phyloP scores from a whole-genome alignment of 2,888 invertebrate species.

The Branchellion lobata region DNA sequence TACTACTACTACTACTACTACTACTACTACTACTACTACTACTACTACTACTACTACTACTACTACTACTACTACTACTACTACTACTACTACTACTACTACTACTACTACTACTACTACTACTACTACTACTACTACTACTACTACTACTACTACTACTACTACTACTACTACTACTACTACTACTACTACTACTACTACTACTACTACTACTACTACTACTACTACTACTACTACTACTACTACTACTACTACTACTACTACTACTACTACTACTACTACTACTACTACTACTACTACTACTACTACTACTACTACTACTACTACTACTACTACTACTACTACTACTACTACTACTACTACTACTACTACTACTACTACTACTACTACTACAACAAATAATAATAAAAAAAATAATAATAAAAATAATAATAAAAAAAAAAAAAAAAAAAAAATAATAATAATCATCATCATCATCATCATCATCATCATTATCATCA shows the following conservation, averaged over 20 bases:
- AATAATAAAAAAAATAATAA: no score
- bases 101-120: constrained; percentile 11
- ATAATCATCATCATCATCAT: constrained; percentile 38
- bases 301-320: constrained; percentile 29
- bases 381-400: constrained; percentile 19
- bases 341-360: constrained; percentile 26
- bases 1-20: constrained; percentile 29
- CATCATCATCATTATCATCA: constrained; percentile 21
- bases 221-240: constrained; percentile 28
- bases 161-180: constrained; percentile 23
- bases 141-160: constrained; percentile 16
- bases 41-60: constrained; percentile 27
- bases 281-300: constrained; percentile 29
- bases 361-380: constrained; percentile 29
- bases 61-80: constrained; percentile 13
- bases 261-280: constrained; percentile 20
- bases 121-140: constrained; percentile 11
- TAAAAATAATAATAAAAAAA: no score
- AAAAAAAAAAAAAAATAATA: no score
- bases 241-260: constrained; percentile 14
- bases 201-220: constrained; percentile 29
- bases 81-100: constrained; percentile 24
- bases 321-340: constrained; percentile 26
- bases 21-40: constrained; percentile 28
- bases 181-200: constrained; percentile 24